Base-by-base conservation (phyloP, 2,113 vertebrate species). In the Anhinga rufa region DNA sequence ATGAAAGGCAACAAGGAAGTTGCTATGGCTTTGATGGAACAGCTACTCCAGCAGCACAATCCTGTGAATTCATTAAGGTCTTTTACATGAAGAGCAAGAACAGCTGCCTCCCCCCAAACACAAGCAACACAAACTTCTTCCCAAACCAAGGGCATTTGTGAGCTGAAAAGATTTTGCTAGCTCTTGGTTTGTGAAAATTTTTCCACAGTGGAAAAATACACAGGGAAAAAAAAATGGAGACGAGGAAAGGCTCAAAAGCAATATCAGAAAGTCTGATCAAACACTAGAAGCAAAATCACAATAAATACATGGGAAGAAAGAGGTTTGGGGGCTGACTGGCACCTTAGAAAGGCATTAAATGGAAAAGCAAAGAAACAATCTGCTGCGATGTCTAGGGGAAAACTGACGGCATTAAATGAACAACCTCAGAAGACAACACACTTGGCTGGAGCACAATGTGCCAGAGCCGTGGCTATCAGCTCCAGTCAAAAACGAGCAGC, bases 1-100 rank as follows among this genome's bases (percentile, higher is more conserved):
- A 92, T 60, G 26, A 97, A 94, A 91, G 69, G 76, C 79, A 90
- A 72, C 17, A 49, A 92, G 51, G 72, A 93, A 92, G 86, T 66
- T 92, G 86, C 88, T 77, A 86, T 44, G 71, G 92, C 76, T 95
- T 88, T 93, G 86, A 86, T 70, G 46, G 18, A 92, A 92, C 42
- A 92, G 62, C 66, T 70, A 57, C 58, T 90, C 44, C 62, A 82
- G 92, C 40, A 77, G 84, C 68, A 75, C n/a, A 91, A 93, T 86
- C 46, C 82, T 78, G 68, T 65, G 94, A 95, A 93, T 81, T 22
- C 42, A 86, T 86, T 81, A 78, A 90, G 31, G 49, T 55, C 18
- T 91, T 90, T 88, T 46, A 75, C 51, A 61, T 10, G 55, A 90
- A 74, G 38, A 66, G 38, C 51, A 88, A 62, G 76, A 92, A 86